phyloP scores from a whole-genome alignment of 2,888 invertebrate species.

The Steinernema carpocapsae region DNA sequence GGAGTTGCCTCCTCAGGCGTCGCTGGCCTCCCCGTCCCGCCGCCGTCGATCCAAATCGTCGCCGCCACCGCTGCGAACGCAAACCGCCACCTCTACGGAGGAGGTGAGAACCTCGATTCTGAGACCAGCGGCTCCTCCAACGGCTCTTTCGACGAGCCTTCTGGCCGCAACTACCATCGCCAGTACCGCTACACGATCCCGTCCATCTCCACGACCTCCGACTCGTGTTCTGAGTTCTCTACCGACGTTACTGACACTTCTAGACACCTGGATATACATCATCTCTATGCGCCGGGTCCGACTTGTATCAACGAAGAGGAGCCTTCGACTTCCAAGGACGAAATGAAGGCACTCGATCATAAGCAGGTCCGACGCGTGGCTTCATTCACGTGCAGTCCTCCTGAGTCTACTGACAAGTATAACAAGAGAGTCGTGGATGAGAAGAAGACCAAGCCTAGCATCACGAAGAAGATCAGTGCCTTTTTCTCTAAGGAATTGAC shows the following conservation, averaged over 20 bases:
- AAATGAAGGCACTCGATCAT: slow-evolving; percentile 38
- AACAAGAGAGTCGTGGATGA: slow-evolving; percentile 40
- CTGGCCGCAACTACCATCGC: not conserved
- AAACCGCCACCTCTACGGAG: not conserved
- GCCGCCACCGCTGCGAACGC: not conserved
- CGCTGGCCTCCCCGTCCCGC: slow-evolving; percentile 5
- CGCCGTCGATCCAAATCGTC: slow-evolving; percentile 7
- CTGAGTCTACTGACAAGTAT: slow-evolving; percentile 49
- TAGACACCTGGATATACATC: slow-evolving; percentile 7
- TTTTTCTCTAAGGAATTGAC: slow-evolving; percentile 42
- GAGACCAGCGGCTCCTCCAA: slow-evolving; percentile 21
- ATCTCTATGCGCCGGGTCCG: not conserved
- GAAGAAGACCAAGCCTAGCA: slow-evolving; percentile 35
- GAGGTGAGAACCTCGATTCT: slow-evolving; percentile 1
- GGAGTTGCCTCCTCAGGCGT: slow-evolving; percentile 5
- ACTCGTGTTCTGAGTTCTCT: slow-evolving; percentile 28
- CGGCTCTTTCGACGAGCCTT: not conserved
- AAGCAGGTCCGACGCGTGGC: slow-evolving; percentile 61
- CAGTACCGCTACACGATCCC: slow-evolving; percentile 31
- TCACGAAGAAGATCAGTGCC: slow-evolving; percentile 46
- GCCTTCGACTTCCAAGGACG: slow-evolving; percentile 23
- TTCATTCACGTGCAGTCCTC: slow-evolving; percentile 64
- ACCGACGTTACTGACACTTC: not conserved
- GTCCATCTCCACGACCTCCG: slow-evolving; percentile 23
- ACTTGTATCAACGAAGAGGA: not conserved